Percentiles rank a stretch among this genome's conserved stretches.
Evolutionary conservation across 2,888 invertebrate species (phyloP).

Genomic region (Microctonus brassicae): DNA sequence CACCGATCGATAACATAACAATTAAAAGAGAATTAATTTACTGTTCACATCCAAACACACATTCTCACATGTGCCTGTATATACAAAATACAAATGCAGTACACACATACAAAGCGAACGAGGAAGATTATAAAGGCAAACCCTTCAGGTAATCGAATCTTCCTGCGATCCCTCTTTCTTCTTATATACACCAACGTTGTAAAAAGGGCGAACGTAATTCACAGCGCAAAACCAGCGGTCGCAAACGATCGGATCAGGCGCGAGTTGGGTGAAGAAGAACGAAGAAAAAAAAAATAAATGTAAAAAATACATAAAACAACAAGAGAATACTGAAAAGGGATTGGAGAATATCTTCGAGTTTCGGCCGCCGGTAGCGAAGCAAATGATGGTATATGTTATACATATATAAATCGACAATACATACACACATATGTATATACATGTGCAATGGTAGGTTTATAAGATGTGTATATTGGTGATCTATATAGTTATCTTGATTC

Average conservation of each 20-base stretch:
- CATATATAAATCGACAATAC: not conserved
- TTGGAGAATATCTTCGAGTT: constrained; percentile 22
- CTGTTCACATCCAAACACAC: not conserved
- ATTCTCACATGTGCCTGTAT: not conserved
- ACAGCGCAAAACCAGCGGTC: constrained; percentile 37
- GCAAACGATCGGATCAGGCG: constrained; percentile 42
- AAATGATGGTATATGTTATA: not conserved
- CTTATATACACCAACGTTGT: constrained; percentile 1
- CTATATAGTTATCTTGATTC: constrained; percentile 25
- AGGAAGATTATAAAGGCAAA: constrained; percentile 4
- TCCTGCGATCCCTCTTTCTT: constrained; percentile 12
- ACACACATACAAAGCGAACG: not conserved
- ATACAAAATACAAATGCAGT: constrained; percentile 11
- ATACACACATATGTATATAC: not conserved
- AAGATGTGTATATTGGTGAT: constrained; percentile 4
- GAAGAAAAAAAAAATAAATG: constrained; percentile 16
- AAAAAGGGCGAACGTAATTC: constrained; percentile 23
- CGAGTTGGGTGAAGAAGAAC: constrained; percentile 25
- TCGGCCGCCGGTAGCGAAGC: constrained; percentile 30
- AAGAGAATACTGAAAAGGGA: constrained; percentile 14
- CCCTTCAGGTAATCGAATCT: constrained; percentile 37
- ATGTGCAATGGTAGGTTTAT: not conserved
- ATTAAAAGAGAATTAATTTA: constrained; percentile 39
- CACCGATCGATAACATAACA: constrained; percentile 34
- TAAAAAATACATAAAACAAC: constrained; percentile 14